Percentiles rank a stretch among this genome's conserved stretches.
Conservation (phyloP, 2,113 vertebrate species). For the Myrmophylax atrothorax region DNA sequence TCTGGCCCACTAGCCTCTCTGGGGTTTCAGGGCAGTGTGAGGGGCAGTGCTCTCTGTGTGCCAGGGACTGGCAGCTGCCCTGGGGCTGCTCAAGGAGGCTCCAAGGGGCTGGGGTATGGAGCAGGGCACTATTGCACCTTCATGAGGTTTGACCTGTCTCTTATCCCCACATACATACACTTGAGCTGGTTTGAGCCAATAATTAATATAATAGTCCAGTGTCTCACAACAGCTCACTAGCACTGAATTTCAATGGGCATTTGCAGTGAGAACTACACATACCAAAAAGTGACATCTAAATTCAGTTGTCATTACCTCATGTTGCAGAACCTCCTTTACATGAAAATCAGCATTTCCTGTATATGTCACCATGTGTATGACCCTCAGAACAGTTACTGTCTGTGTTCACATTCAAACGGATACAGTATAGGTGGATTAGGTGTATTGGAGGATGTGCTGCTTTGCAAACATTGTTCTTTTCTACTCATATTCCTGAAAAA, state of each 20-base stretch:
- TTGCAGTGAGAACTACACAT: neutral
- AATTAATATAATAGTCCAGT: neutral
- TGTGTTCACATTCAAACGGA: neutral
- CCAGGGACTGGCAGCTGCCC: neutral
- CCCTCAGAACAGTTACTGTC: neutral
- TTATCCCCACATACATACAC: neutral
- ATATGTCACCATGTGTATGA: too few species aligned
- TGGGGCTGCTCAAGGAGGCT: neutral
- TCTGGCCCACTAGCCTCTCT: neutral
- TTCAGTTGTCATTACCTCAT: neutral
- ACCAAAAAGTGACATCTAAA: neutral
- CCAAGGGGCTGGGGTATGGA: neutral
- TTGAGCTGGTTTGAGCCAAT: neutral
- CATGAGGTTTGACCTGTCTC: neutral
- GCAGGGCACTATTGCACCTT: neutral
- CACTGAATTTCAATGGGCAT: neutral
- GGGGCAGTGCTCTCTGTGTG: neutral
- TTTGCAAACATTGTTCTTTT: neutral
- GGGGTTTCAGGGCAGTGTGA: neutral
- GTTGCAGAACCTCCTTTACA: neutral
- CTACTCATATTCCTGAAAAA: neutral
- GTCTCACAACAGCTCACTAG: neutral
- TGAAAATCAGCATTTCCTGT: neutral
- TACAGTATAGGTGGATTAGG: accelerated
- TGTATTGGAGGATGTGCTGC: neutral